Conservation (phyloP, 2,797 vertebrate species). For the Pantherophis vulpinus region DNA sequence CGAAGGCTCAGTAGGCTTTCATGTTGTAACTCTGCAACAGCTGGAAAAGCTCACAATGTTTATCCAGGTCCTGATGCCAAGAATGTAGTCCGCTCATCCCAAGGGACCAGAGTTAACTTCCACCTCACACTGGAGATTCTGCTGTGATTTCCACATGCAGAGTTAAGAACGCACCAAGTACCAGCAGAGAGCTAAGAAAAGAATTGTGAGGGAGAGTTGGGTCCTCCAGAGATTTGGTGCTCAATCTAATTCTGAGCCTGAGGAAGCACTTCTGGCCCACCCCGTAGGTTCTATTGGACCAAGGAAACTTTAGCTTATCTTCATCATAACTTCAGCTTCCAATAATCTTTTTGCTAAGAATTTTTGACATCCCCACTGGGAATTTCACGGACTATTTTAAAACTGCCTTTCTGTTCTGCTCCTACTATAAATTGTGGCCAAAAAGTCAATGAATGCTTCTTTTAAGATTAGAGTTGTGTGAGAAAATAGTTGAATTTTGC, state of each 20-base stretch:
- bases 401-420: neutral
- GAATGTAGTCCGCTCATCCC: neutral
- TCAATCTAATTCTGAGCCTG: neutral
- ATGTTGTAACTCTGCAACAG: neutral
- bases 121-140: neutral
- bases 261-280: neutral
- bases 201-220: neutral
- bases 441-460: neutral
- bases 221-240: neutral
- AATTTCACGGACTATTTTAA: neutral
- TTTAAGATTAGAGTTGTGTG: neutral
- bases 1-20: neutral
- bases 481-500: neutral
- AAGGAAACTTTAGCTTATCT: neutral
- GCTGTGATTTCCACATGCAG: neutral
- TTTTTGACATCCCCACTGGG: neutral
- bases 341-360: neutral
- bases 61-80: neutral
- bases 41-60: neutral
- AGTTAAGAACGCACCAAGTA: neutral
- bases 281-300: neutral
- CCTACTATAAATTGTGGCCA: constrained; percentile 1
- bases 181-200: neutral
- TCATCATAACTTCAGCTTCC: neutral
- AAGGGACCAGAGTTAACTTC: neutral